These are phyloP conservation scores for Oreochromis aureus DNA, from an alignment of 2,113 vertebrate species.

Conservation along the genomic window DNA sequence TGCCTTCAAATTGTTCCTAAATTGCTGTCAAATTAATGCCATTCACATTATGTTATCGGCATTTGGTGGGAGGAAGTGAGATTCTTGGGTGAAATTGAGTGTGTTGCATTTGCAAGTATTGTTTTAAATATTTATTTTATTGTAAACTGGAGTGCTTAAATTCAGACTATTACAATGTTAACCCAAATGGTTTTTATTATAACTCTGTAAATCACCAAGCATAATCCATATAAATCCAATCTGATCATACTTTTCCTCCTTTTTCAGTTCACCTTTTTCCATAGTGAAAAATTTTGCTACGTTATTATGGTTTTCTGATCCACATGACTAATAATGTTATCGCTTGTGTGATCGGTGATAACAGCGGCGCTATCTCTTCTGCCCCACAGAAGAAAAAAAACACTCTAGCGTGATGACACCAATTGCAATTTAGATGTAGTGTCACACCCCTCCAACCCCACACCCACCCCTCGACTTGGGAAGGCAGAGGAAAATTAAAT, in stretches of 20 bases:
- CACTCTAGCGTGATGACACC: neutral
- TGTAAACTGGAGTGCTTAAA: neutral
- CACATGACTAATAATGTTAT: neutral
- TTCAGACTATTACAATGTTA: neutral
- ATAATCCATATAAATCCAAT: neutral
- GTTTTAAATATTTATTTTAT: neutral
- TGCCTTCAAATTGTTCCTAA: slow-evolving; percentile 66
- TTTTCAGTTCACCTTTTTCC: neutral
- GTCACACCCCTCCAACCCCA: neutral
- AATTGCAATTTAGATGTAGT: slow-evolving; percentile 30
- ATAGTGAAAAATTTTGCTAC: neutral
- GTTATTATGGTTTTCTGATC: neutral
- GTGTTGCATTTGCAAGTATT: neutral
- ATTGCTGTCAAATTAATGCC: slow-evolving; percentile 63
- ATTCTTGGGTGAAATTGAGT: neutral
- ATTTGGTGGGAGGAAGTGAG: neutral
- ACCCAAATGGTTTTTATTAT: neutral
- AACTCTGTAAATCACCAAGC: neutral
- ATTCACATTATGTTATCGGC: slow-evolving; percentile 24
- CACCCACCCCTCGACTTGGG: neutral
- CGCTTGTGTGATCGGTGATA: neutral
- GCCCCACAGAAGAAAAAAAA: neutral
- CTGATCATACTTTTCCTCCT: neutral
- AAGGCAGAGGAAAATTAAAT: slow-evolving; percentile 45
- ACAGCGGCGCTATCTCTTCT: neutral